Conservation (phyloP, 1,140 invertebrate species). For the Ladona fulva region DNA sequence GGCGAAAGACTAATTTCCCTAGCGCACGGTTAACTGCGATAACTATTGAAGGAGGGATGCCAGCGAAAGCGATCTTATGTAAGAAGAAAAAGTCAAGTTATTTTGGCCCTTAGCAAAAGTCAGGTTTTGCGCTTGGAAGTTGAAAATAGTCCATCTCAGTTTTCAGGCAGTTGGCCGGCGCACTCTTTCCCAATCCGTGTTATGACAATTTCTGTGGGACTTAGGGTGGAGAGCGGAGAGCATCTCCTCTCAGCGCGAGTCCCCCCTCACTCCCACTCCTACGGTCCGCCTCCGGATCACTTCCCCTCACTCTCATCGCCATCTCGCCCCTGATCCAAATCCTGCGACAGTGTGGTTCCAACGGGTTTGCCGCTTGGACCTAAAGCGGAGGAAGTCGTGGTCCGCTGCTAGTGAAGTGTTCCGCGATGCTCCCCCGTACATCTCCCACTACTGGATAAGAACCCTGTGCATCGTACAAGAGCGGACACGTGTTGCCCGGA, state of each 20-base stretch:
- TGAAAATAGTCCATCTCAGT: slow-evolving; percentile 9
- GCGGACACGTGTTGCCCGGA: neutral
- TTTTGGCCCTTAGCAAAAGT: neutral
- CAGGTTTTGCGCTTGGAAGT: slow-evolving; percentile 2
- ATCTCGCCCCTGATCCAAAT: neutral
- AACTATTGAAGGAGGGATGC: neutral
- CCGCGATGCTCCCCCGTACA: neutral
- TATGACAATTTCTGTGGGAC: neutral
- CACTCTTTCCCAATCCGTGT: slow-evolving; percentile 1
- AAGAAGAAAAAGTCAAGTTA: slow-evolving; percentile 3
- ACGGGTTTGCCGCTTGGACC: neutral
- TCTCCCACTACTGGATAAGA: neutral
- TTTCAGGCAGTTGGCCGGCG: slow-evolving; percentile 5
- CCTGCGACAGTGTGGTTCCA: neutral
- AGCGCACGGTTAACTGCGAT: neutral
- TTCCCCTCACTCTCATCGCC: neutral
- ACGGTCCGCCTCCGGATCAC: neutral
- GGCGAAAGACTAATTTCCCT: neutral
- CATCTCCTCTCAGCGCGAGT: neutral
- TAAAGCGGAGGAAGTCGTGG: neutral
- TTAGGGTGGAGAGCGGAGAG: neutral
- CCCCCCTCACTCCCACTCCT: neutral
- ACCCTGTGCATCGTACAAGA: neutral
- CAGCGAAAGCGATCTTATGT: slow-evolving; percentile 5
- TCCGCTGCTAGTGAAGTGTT: neutral